These are phyloP conservation scores for Mercenaria mercenaria DNA, from an alignment of 1,140 invertebrate genomes.

Conservation along the genomic window DNA sequence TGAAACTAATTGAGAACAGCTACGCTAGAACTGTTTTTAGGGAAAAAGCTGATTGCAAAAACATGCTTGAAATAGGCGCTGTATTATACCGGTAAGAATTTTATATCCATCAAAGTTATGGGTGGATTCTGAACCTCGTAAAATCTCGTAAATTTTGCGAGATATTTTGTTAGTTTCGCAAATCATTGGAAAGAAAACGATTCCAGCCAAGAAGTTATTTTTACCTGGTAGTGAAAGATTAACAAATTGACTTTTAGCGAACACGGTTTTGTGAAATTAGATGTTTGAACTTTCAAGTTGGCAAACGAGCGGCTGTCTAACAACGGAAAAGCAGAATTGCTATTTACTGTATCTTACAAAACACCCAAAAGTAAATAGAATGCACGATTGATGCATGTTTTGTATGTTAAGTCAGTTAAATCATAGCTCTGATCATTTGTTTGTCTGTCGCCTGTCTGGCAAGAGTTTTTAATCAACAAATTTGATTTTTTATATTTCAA, in stretches of 20 bases:
- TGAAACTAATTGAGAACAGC: conserved; percentile 14
- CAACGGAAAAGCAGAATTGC: too few relatives aligned
- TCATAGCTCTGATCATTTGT: too few relatives aligned
- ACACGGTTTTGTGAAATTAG: neutral
- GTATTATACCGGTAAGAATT: neutral
- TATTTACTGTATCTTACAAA: too few relatives aligned
- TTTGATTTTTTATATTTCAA: too few relatives aligned
- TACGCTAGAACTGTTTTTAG: neutral
- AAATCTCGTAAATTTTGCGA: neutral
- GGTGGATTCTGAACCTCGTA: neutral
- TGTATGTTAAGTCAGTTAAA: too few relatives aligned
- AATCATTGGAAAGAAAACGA: neutral
- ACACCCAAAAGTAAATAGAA: too few relatives aligned
- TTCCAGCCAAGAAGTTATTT: neutral
- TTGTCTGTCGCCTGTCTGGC: too few relatives aligned
- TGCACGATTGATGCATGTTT: too few relatives aligned
- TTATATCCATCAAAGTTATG: neutral
- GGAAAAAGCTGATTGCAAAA: neutral
- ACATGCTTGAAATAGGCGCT: neutral
- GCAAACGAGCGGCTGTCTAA: neutral
- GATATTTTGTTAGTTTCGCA: conserved; percentile 26
- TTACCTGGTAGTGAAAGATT: conserved; percentile 2
- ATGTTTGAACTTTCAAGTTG: neutral
- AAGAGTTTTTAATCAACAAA: too few relatives aligned
- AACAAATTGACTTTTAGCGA: neutral